Percentiles rank a stretch among this genome's conserved stretches.
Conservation (phyloP, 2,113 vertebrate species). For the Sminthopsis crassicaudata region DNA sequence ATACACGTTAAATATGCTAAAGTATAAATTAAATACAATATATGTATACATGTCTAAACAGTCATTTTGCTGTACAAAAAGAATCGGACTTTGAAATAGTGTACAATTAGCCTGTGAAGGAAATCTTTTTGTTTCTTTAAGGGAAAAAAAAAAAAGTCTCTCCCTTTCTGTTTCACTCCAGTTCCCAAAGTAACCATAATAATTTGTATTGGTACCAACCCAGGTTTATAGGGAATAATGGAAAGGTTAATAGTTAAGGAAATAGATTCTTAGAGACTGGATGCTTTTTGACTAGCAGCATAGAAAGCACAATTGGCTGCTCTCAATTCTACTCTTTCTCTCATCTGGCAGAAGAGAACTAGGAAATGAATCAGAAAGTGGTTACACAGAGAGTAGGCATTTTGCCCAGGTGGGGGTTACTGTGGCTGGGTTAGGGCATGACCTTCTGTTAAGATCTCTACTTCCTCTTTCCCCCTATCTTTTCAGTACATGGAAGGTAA, state of each 20-base stretch:
- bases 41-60: too few relatives aligned
- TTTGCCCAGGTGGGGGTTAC: not conserved
- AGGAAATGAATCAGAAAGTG: not conserved
- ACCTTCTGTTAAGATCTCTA: not conserved
- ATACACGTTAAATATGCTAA: too few relatives aligned
- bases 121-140: not conserved
- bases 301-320: not conserved
- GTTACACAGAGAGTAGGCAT: not conserved
- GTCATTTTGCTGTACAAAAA: too few relatives aligned
- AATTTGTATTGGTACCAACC: not conserved
- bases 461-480: not conserved
- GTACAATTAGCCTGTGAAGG: too few relatives aligned
- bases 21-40: too few relatives aligned
- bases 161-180: not conserved
- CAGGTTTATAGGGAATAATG: not conserved
- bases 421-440: not conserved
- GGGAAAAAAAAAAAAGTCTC: not conserved
- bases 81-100: too few relatives aligned
- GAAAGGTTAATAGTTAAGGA: not conserved
- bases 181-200: not conserved
- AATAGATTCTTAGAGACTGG: not conserved
- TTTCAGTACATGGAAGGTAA: not conserved
- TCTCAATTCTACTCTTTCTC: not conserved
- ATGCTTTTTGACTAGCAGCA: not conserved
- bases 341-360: not conserved